Evolutionary conservation across 37 sponge, comb jelly and placozoan species (phyloP).

Genomic region (Aplysina aerophoba): DNA sequence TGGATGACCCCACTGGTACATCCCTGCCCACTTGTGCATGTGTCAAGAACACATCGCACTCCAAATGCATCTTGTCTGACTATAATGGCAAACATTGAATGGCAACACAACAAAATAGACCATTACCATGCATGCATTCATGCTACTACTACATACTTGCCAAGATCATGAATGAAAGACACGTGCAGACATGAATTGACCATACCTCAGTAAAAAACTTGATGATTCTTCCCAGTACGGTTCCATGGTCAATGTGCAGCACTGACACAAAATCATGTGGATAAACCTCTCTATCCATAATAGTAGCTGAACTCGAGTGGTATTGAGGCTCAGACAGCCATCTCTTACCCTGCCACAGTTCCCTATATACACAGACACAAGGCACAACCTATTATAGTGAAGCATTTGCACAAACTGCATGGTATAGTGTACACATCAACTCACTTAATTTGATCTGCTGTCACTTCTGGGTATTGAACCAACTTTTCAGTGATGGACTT

Average conservation of each 20-base stretch:
- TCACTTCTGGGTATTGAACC: not conserved
- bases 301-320: not conserved
- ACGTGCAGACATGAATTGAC: too few relatives aligned
- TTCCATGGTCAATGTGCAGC: not conserved
- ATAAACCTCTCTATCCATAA: not conserved
- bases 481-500: not conserved
- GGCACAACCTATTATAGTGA: too few relatives aligned
- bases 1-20: not conserved
- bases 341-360: constrained; percentile 12
- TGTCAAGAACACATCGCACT: not conserved
- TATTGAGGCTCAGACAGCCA: not conserved
- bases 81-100: not conserved
- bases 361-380: too few relatives aligned
- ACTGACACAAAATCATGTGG: not conserved
- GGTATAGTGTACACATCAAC: too few relatives aligned
- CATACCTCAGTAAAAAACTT: not conserved
- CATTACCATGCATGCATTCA: too few relatives aligned
- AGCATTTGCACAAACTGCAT: too few relatives aligned
- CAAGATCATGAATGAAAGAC: too few relatives aligned
- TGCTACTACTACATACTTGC: too few relatives aligned
- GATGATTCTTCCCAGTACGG: not conserved
- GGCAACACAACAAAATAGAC: not conserved
- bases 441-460: not conserved
- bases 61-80: not conserved
- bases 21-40: not conserved